Conservation (phyloP, 2,888 invertebrate species). For the Drepana falcataria region DNA sequence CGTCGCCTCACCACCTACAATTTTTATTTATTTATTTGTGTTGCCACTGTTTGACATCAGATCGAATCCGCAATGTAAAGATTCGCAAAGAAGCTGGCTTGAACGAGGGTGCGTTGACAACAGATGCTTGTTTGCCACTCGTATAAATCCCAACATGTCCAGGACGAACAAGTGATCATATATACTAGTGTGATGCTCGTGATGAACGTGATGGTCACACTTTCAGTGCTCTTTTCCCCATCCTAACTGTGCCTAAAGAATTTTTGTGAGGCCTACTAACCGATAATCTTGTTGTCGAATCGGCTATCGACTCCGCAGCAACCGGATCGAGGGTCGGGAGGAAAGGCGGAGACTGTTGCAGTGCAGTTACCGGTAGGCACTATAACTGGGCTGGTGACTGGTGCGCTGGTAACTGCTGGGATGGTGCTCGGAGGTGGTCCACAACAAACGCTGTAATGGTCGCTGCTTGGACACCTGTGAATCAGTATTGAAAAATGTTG, state of each 20-base stretch:
- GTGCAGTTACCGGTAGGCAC: slow-evolving; percentile 13
- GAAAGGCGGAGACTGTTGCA: slow-evolving; percentile 23
- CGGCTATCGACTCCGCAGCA: slow-evolving; percentile 52
- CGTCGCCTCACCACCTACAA: slow-evolving; percentile 48
- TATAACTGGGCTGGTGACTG: background rate
- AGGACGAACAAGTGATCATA: too few species aligned
- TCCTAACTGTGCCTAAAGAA: too few species aligned
- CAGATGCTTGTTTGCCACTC: too few species aligned
- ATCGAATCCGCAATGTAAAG: too few species aligned
- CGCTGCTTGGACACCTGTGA: slow-evolving; percentile 33
- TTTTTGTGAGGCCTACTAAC: slow-evolving; percentile 17
- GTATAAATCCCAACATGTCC: too few species aligned
- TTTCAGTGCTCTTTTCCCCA: too few species aligned
- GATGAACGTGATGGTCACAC: too few species aligned
- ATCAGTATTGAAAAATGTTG: background rate
- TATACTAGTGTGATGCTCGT: too few species aligned
- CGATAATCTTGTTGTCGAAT: slow-evolving; percentile 41
- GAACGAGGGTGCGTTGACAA: too few species aligned
- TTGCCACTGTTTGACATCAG: too few species aligned
- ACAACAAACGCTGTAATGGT: slow-evolving; percentile 34
- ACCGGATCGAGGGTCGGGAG: slow-evolving; percentile 33
- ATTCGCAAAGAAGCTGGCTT: too few species aligned
- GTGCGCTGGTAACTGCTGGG: slow-evolving; percentile 1
- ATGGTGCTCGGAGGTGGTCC: slow-evolving; percentile 3
- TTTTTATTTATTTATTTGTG: background rate